Percentiles rank a stretch among this genome's conserved stretches.
Conservation (phyloP, 2,113 vertebrate genomes). For the Labrus mixtus region DNA sequence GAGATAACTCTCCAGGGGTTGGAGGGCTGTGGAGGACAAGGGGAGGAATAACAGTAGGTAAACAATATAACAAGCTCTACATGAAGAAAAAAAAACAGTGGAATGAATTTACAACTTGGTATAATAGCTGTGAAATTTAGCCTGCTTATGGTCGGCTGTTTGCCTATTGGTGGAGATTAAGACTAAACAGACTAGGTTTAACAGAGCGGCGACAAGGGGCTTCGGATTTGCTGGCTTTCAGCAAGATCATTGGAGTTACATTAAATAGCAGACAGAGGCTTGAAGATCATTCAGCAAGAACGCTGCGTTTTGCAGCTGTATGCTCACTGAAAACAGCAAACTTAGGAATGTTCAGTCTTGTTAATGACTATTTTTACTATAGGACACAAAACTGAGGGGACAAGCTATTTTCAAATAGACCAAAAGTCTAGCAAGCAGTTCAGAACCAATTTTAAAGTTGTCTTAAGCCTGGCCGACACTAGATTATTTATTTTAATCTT, state of each 20-base stretch:
- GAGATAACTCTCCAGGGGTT: conserved; percentile 12
- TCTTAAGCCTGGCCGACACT: neutral
- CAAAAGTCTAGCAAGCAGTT: neutral
- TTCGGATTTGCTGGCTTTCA: conserved; percentile 67
- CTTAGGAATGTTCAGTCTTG: neutral
- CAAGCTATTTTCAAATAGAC: neutral
- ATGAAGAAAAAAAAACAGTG: neutral
- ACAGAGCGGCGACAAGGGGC: conserved; percentile 58
- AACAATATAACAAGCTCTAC: conserved; percentile 17
- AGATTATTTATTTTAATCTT: no score
- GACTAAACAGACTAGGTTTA: conserved; percentile 66
- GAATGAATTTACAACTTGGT: conserved; percentile 42
- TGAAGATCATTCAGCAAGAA: conserved; percentile 37
- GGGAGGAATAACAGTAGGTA: conserved; percentile 8
- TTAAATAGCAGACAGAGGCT: conserved; percentile 45
- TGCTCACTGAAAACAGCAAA: neutral
- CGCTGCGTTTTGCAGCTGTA: neutral
- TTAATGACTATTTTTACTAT: conserved; percentile 1
- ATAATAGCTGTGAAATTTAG: conserved; percentile 52
- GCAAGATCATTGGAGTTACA: conserved; percentile 57
- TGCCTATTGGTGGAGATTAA: conserved; percentile 71
- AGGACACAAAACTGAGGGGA: neutral
- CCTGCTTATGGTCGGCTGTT: conserved; percentile 66
- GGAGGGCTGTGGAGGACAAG: conserved; percentile 12
- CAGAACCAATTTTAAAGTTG: neutral